phyloP scores from a whole-genome alignment of 2,888 invertebrate species.

The Taenaris catops region DNA sequence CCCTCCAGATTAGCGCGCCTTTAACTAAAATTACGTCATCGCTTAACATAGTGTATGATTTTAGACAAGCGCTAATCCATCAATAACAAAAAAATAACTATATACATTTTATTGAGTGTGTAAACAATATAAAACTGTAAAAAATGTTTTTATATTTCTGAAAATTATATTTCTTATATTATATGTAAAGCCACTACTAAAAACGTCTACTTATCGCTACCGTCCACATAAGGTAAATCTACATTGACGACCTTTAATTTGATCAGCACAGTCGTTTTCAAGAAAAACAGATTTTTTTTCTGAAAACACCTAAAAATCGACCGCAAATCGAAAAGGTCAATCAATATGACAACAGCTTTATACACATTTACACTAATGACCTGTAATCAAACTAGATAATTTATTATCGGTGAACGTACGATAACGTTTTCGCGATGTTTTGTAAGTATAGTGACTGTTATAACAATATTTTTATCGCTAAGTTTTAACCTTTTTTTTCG shows the following conservation, averaged over 20 bases:
- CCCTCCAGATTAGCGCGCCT: too few relatives aligned
- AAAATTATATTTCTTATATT: too few relatives aligned
- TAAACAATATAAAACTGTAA: not conserved
- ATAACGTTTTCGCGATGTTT: slow-evolving; percentile 33
- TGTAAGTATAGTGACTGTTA: too few relatives aligned
- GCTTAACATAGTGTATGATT: too few relatives aligned
- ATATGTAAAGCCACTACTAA: too few relatives aligned
- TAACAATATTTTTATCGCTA: too few relatives aligned
- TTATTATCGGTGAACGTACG: slow-evolving; percentile 44
- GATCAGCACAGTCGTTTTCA: slow-evolving; percentile 46
- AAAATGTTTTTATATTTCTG: too few relatives aligned
- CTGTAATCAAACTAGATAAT: slow-evolving; percentile 35
- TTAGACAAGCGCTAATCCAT: too few relatives aligned
- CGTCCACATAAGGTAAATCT: too few relatives aligned
- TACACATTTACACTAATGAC: slow-evolving; percentile 25
- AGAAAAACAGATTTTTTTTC: slow-evolving; percentile 51
- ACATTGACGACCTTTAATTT: slow-evolving; percentile 38
- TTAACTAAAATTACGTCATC: too few relatives aligned
- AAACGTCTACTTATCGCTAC: not conserved
- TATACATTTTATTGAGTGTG: not conserved
- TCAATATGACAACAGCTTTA: slow-evolving; percentile 44
- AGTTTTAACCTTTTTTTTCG: too few relatives aligned
- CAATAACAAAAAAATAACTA: not conserved
- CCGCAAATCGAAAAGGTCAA: slow-evolving; percentile 33
- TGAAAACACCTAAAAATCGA: slow-evolving; percentile 43